Conservation (phyloP, 2,888 invertebrate species). For the Congeria kusceri region DNA sequence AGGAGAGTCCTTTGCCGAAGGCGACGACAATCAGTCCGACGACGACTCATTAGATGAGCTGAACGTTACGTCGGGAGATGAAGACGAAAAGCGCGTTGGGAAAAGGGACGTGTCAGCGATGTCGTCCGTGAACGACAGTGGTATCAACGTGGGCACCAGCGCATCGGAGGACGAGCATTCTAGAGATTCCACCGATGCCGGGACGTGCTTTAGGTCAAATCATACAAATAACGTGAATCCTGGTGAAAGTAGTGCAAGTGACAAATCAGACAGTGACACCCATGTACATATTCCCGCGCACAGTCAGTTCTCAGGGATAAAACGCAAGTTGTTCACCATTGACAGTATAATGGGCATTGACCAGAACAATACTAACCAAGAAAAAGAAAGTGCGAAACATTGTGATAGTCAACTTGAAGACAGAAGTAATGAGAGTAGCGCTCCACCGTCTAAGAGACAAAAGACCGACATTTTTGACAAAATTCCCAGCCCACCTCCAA, state of each 20-base stretch:
- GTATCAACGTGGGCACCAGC: slow-evolving; percentile 67
- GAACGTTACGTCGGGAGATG: slow-evolving; percentile 31
- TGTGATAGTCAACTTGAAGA: not conserved
- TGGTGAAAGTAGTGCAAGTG: not conserved
- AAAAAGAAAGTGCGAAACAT: slow-evolving; percentile 1
- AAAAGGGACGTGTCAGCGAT: not conserved
- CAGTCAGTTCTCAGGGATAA: slow-evolving; percentile 50
- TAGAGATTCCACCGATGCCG: slow-evolving; percentile 56
- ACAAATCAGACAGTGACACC: not conserved
- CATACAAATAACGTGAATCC: slow-evolving; percentile 3
- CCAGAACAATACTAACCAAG: slow-evolving; percentile 5
- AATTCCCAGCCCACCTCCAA: slow-evolving; percentile 83
- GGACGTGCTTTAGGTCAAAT: slow-evolving; percentile 31
- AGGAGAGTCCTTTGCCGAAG: not conserved
- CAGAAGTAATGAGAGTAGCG: slow-evolving; percentile 9
- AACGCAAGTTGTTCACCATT: slow-evolving; percentile 76
- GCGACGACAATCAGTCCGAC: slow-evolving; percentile 38
- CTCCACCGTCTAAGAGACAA: slow-evolving; percentile 59
- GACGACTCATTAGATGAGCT: slow-evolving; percentile 53
- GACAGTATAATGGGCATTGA: slow-evolving; percentile 80
- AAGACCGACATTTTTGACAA: slow-evolving; percentile 81
- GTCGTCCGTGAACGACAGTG: slow-evolving; percentile 63
- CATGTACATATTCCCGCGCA: not conserved
- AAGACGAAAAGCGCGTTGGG: not conserved
- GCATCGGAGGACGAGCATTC: slow-evolving; percentile 68